Conservation (phyloP, 35 echinoderm and acorn worm species). For the Eucidaris tribuloides region DNA sequence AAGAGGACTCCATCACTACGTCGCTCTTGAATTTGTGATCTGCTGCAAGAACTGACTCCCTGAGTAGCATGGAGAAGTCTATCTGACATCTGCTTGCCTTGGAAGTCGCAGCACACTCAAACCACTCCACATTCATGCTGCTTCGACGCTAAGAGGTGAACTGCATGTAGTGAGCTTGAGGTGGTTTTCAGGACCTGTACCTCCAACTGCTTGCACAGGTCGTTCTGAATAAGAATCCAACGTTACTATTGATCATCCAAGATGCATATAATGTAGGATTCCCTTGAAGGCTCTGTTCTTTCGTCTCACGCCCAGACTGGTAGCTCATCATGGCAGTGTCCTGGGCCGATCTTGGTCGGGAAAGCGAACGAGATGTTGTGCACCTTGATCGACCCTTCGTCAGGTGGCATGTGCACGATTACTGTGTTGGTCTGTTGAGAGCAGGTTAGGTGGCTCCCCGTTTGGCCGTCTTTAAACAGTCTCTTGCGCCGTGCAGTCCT, state of each 20-base stretch:
- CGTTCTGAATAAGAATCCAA: constrained; percentile 8
- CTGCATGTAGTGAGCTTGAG: neutral
- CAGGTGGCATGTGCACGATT: neutral
- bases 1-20: constrained; percentile 18
- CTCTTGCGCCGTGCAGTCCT: neutral
- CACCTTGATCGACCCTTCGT: neutral
- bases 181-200: neutral
- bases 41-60: constrained; percentile 16
- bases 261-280: constrained; percentile 7
- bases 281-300: neutral
- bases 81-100: constrained; percentile 20
- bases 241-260: constrained; percentile 22
- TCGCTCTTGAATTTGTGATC: constrained; percentile 41
- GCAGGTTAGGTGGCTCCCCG: neutral
- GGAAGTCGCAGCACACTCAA: constrained; percentile 33
- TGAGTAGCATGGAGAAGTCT: constrained; percentile 13
- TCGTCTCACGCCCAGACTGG: constrained; percentile 31
- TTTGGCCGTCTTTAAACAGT: neutral
- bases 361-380: neutral
- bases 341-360: neutral
- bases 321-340: constrained; percentile 32
- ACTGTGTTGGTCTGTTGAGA: neutral
- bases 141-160: neutral
- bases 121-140: constrained; percentile 52
- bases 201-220: neutral